Evolutionary conservation across 2,888 invertebrate genomes (phyloP).

Genomic region (Macrophya annulata): DNA sequence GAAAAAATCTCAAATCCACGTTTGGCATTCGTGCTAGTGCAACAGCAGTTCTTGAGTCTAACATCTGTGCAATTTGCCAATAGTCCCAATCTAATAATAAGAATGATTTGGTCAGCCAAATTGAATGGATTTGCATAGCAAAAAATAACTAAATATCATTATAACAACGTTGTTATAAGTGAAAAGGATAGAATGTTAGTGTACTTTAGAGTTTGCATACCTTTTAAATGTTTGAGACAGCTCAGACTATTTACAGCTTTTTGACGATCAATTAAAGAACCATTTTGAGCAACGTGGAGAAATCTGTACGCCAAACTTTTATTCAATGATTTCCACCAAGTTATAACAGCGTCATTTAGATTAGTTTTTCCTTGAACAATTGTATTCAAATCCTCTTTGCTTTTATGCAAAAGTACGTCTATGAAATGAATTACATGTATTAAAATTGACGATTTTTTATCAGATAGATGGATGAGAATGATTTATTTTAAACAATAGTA

Average conservation of each 20-base stretch:
- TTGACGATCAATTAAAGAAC: constrained; percentile 83
- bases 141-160: neutral
- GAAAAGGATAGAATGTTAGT: neutral
- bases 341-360: constrained; percentile 68
- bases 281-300: constrained; percentile 85
- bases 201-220: constrained; percentile 64
- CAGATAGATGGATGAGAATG: neutral
- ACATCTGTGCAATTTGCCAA: constrained; percentile 89
- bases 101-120: constrained; percentile 35
- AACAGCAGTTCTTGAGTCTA: constrained; percentile 89
- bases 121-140: neutral
- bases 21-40: constrained; percentile 88
- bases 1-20: constrained; percentile 88
- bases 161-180: constrained; percentile 21
- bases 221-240: constrained; percentile 85
- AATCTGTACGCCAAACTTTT: constrained; percentile 86
- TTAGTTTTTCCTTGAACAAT: constrained; percentile 64
- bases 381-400: constrained; percentile 66
- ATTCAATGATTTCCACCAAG: constrained; percentile 85
- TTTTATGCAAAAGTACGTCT: constrained; percentile 70
- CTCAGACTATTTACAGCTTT: constrained; percentile 86
- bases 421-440: constrained; percentile 56
- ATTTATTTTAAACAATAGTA: neutral
- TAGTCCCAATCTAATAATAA: constrained; percentile 82
- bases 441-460: neutral